Evolutionary conservation across 2,888 invertebrate genomes (phyloP).

Genomic region (Formica aserva): DNA sequence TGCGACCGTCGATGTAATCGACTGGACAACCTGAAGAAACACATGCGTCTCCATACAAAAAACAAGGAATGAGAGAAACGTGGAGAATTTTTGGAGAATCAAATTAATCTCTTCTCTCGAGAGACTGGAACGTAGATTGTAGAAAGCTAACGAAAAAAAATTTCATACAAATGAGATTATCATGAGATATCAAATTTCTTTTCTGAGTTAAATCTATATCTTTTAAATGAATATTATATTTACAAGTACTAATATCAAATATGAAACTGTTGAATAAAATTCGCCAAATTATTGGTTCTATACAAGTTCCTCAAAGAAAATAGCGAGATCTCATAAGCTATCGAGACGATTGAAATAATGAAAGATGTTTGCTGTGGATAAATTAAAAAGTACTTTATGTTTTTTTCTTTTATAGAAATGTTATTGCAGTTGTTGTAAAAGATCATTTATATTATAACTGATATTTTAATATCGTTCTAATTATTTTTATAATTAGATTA

Average conservation of each 20-base stretch:
- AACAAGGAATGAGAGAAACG: constrained; percentile 67
- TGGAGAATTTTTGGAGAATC: not conserved
- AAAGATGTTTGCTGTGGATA: not conserved
- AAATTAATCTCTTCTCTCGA: not conserved
- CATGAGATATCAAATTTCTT: not conserved
- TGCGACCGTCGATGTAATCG: constrained; percentile 81
- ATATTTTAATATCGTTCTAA: constrained; percentile 29
- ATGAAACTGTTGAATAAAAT: not conserved
- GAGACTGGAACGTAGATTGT: not conserved
- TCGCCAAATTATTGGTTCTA: not conserved
- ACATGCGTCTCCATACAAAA: constrained; percentile 80
- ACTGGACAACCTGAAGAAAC: constrained; percentile 81
- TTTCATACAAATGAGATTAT: not conserved
- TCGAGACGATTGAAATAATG: not conserved
- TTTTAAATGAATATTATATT: not conserved
- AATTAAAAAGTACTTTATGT: constrained; percentile 1
- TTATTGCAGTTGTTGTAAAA: not conserved
- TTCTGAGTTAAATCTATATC: not conserved
- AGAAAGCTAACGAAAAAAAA: not conserved
- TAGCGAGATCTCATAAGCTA: not conserved
- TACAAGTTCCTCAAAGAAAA: not conserved
- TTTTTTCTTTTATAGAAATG: not conserved
- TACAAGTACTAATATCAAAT: not conserved
- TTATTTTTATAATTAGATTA: constrained; percentile 8
- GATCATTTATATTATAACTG: constrained; percentile 1